These are phyloP conservation scores for Lochmaea capreae DNA, from an alignment of 2,888 invertebrate species.

Conservation along the genomic window DNA sequence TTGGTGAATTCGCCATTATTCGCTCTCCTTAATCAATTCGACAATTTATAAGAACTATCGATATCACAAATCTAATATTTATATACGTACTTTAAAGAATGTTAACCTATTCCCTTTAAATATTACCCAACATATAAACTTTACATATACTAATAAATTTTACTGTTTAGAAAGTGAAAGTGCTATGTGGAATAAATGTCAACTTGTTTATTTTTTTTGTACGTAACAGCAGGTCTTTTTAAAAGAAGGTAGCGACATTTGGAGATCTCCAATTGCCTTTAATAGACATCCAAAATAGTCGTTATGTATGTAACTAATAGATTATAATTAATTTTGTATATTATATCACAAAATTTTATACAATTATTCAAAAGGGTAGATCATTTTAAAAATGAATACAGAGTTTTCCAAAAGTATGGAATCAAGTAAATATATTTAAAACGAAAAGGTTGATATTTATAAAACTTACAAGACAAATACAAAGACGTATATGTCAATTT, in stretches of 20 bases:
- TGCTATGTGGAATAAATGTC: conserved; percentile 12
- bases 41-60: neutral
- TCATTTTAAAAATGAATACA: too few relatives aligned
- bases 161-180: conserved; percentile 28
- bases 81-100: conserved; percentile 10
- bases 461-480: too few relatives aligned
- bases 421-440: too few relatives aligned
- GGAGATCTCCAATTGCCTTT: neutral
- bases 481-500: too few relatives aligned
- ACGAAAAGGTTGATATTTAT: too few relatives aligned
- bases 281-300: neutral
- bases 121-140: conserved; percentile 20
- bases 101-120: conserved; percentile 23
- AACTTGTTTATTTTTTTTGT: neutral
- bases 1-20: conserved; percentile 3
- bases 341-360: too few relatives aligned
- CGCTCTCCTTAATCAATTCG: neutral
- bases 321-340: too few relatives aligned
- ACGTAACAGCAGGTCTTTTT: conserved; percentile 1
- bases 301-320: too few relatives aligned
- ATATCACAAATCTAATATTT: conserved; percentile 1
- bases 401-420: too few relatives aligned
- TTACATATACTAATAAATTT: conserved; percentile 17
- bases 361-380: too few relatives aligned
- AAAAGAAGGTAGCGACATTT: neutral